Evolutionary conservation across 2,113 vertebrate species (phyloP), one percentile per base, ranked within the genome.

Genomic region (Rhipidura dahli): DNA sequence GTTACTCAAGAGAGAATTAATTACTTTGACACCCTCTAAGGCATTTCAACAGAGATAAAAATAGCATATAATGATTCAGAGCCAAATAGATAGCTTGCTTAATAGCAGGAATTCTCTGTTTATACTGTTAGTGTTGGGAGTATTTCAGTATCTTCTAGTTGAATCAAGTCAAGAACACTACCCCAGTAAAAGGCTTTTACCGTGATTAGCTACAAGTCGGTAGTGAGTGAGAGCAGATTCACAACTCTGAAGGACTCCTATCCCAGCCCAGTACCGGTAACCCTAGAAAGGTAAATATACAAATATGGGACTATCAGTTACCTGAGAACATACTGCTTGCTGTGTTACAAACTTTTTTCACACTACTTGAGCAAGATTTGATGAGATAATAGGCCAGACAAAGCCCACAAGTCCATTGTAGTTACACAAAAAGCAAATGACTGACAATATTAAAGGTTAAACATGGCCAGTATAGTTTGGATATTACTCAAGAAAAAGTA

Each of bases 161-260:
- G 31, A 81, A 56, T 8, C 23, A 60, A 89, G 50, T 45, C 9
- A n/a, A 70, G 19, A 89, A 61, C 0, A 0, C 24, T 27, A 80
- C 39, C 15, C 42, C 3, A 72, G 23, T 44, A 44, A 60, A 64
- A 86, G 15, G 71, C 70, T 96, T 96, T 93, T 98, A 99, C 99
- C 99, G 0, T 99, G 99, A 96, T 99, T 99, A 69, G 99, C 99
- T 68, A 99, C 99, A 10, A 99, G 98, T 31, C 98, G 98, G 89
- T 99, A 99, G 94, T 99, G 99, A 9, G 99, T 99, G 69, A 99
- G 97, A 4, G 99, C 99, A 31, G 99, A 99, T 97, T 99, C 99
- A 91, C 99, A 99, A 77, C 99, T 99, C 85, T 99, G 99, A 63
- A 99, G 98, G 83, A 99, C 99, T 44, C 99, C 99, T 30, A 99